Percentiles rank a stretch among this genome's conserved stretches.
These are phyloP conservation scores for Shinisaurus crocodilurus DNA, from an alignment of 2,113 vertebrate genomes.

Conservation along the genomic window DNA sequence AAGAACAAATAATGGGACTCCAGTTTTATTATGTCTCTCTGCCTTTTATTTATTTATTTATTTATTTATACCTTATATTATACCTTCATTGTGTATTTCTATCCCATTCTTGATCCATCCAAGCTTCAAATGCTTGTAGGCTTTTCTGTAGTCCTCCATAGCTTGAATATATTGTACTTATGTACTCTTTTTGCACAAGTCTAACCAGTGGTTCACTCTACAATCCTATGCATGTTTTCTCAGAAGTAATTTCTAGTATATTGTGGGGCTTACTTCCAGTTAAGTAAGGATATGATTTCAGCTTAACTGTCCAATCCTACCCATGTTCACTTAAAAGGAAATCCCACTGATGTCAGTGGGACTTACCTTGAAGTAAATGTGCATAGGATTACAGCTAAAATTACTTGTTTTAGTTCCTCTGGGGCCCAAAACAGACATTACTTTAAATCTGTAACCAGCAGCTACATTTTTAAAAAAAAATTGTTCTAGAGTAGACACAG, in stretches of 20 bases:
- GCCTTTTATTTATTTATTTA: no score
- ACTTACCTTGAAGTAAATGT: neutral
- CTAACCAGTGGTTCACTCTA: neutral
- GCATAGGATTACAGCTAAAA: neutral
- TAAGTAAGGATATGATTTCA: neutral
- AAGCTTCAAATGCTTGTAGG: slow-evolving; percentile 39
- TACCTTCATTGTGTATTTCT: slow-evolving; percentile 4
- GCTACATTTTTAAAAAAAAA: no score
- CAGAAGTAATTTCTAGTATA: neutral
- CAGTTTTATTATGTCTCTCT: slow-evolving; percentile 28
- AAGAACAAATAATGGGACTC: neutral
- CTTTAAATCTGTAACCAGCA: no score
- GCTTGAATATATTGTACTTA: slow-evolving; percentile 27
- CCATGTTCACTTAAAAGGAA: neutral
- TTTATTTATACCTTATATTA: no score
- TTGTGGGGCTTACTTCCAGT: neutral
- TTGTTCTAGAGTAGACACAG: no score
- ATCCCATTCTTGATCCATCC: slow-evolving; percentile 21
- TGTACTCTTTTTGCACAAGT: slow-evolving; percentile 18
- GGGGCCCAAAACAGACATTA: no score
- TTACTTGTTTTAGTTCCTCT: slow-evolving; percentile 10
- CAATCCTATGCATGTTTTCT: neutral
- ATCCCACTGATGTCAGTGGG: neutral
- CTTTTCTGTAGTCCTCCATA: slow-evolving; percentile 29
- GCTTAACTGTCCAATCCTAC: neutral